A percentile compares a stretch with the other conserved stretches of the same genome.
These are phyloP conservation scores for Thalassarche chlororhynchos DNA, from an alignment of 2,113 vertebrate species.

Conservation along the genomic window DNA sequence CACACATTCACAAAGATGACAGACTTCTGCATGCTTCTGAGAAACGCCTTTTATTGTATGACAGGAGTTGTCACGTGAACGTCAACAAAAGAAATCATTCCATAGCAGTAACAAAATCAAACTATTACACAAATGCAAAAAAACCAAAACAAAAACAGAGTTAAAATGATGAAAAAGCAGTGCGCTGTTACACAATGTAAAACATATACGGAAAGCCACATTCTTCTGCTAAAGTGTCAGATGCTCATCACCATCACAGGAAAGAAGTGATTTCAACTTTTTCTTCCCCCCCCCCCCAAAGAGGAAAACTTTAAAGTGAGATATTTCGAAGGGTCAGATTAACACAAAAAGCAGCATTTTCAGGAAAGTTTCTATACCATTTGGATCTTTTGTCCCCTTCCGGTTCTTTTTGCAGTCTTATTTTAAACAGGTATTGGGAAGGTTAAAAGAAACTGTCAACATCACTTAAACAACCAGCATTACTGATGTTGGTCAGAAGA, in stretches of 20 bases:
- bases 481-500: neutral
- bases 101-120: neutral
- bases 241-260: neutral
- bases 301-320: neutral
- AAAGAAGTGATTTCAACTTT: neutral
- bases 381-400: neutral
- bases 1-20: neutral
- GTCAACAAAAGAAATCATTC: neutral
- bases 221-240: neutral
- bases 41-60: constrained; percentile 45
- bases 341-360: neutral
- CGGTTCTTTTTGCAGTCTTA: neutral
- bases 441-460: neutral
- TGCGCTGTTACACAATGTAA: neutral
- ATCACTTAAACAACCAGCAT: neutral
- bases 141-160: neutral
- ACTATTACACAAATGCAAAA: constrained; percentile 6
- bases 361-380: neutral
- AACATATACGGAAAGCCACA: neutral
- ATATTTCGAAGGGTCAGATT: neutral
- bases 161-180: constrained; percentile 25
- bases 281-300: neutral
- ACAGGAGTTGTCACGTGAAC: neutral
- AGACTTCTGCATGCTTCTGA: neutral
- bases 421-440: neutral